These are phyloP conservation scores for Erannis defoliaria DNA, from an alignment of 2,888 invertebrate species.

Conservation along the genomic window DNA sequence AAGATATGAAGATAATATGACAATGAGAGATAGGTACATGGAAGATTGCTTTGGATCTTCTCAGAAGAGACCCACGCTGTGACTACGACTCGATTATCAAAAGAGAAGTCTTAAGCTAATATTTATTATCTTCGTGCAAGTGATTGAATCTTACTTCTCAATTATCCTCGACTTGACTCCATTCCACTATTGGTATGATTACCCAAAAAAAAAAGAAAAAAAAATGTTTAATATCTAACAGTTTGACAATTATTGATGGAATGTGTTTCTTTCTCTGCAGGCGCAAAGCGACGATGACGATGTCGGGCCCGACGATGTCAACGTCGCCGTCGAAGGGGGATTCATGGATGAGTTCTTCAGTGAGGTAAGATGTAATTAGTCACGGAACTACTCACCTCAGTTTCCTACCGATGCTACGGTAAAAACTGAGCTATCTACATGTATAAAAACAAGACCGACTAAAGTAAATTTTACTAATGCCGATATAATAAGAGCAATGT, in stretches of 20 bases:
- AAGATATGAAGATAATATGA: neutral
- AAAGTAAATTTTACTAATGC: too few relatives aligned
- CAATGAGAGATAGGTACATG: neutral
- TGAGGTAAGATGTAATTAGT: conserved; percentile 89
- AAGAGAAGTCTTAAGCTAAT: too few relatives aligned
- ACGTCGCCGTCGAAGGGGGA: conserved; percentile 97
- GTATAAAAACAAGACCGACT: too few relatives aligned
- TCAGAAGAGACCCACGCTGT: neutral
- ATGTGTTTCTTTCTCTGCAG: conserved; percentile 79
- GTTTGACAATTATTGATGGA: conserved; percentile 24
- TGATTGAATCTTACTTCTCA: too few relatives aligned
- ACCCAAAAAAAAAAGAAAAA: too few relatives aligned
- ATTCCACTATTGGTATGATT: conserved; percentile 18
- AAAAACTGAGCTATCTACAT: too few relatives aligned
- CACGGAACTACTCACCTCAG: too few relatives aligned
- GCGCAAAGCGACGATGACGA: conserved; percentile 99
- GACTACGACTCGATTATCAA: too few relatives aligned
- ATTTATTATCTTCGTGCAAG: too few relatives aligned
- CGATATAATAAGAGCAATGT: too few relatives aligned
- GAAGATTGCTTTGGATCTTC: neutral
- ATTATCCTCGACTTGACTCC: too few relatives aligned
- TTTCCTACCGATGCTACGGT: neutral
- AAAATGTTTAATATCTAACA: conserved; percentile 12
- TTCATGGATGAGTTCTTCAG: conserved; percentile 99
- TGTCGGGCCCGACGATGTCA: conserved; percentile 97